phyloP scores from a whole-genome alignment of 2,888 invertebrate genomes.

The Apomyelois bistriatella region DNA sequence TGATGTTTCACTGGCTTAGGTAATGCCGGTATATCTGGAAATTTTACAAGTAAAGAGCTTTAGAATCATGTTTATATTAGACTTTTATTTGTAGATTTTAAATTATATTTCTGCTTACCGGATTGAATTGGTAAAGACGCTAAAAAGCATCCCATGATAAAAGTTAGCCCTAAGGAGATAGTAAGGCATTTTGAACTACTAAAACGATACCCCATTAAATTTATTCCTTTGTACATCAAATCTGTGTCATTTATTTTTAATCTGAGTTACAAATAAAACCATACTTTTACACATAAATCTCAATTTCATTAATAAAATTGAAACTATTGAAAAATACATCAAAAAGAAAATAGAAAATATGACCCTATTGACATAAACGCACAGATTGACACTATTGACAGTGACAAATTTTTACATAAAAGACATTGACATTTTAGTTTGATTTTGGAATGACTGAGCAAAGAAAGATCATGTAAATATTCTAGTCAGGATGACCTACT shows the following conservation, averaged over 20 bases:
- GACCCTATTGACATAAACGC: too few species aligned
- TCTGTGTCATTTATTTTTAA: slow-evolving; percentile 8
- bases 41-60: slow-evolving; percentile 11
- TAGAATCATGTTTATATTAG: background rate
- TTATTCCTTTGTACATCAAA: slow-evolving; percentile 48
- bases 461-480: too few species aligned
- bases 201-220: slow-evolving; percentile 63
- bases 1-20: slow-evolving; percentile 40
- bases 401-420: too few species aligned
- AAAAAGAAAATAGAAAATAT: background rate
- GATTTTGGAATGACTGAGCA: too few species aligned
- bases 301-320: background rate
- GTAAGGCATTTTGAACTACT: slow-evolving; percentile 62
- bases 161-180: slow-evolving; percentile 60
- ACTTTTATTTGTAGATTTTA: background rate
- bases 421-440: too few species aligned
- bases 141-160: slow-evolving; percentile 69
- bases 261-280: background rate
- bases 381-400: too few species aligned
- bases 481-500: too few species aligned
- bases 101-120: slow-evolving; percentile 37
- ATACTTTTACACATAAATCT: slow-evolving; percentile 3
- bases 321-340: background rate
- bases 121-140: slow-evolving; percentile 64
- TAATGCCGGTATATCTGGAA: slow-evolving; percentile 48